Base-by-base conservation (phyloP, 2,888 invertebrate species). In the Sphaerophoria rueppellii region DNA sequence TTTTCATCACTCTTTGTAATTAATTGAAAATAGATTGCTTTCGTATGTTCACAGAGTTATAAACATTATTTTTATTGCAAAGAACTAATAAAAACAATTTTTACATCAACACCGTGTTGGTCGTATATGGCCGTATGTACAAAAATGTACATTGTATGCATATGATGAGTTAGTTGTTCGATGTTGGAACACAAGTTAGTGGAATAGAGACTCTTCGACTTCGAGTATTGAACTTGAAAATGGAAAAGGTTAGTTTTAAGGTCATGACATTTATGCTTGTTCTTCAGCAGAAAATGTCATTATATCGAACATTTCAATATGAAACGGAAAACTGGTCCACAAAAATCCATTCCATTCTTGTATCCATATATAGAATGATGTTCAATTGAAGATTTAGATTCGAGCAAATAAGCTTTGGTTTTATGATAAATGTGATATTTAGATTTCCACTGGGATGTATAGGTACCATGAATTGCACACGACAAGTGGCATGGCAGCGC, bases 21-120 rank as follows among this genome's bases (percentile, higher is more conserved):
- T 77, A 77, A 82, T 37, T 73, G 57, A 73, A 61, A 40, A 67
- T 69, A 55, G 50, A 77, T 61, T 69, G 77, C 72, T 72, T 54
- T 67, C 54, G 67, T 67, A 67, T 67, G 67, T 67, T 67, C 67
- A 54, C 67, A 54, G 67, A 65, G 65, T 24, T 65, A 52, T 67
- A 24, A 43, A 54, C 52, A 67, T 67, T n/a, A 54, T 48, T 48
- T n/a, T 34, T 61, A 43, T 52, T 54, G 24, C 32, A 35, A 40
- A 6, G 40, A 54, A 67, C 40, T 54, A 67, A 67, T 67, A 67
- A 67, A 67, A 40, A 67, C 40, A 54, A 40, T 67, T 54, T 67
- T 67, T 37, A 40, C 40, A 40, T 67, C 67, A 52, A 67, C 67
- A 50, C 35, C 48, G n/a, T 24, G 50, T 52, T 46, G 9, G 12